phyloP scores from a whole-genome alignment of 2,888 invertebrate species.

The Acronicta aceris region DNA sequence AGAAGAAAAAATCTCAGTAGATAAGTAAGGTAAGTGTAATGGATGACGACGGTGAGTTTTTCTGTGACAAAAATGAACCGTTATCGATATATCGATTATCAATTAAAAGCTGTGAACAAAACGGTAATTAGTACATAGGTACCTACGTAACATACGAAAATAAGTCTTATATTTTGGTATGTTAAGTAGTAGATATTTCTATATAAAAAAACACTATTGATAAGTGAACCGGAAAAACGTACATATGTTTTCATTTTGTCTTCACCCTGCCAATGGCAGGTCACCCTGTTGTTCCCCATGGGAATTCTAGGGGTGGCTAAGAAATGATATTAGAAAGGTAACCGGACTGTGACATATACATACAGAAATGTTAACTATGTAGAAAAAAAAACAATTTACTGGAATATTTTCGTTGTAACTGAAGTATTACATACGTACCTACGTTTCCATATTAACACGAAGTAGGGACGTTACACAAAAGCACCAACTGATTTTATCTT shows the following conservation, averaged over 20 bases:
- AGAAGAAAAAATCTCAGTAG: too few species aligned
- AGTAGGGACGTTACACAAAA: slow-evolving; percentile 18
- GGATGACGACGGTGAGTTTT: background rate
- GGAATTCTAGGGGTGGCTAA: slow-evolving; percentile 23
- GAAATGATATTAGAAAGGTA: slow-evolving; percentile 31
- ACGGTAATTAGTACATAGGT: too few species aligned
- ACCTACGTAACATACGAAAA: too few species aligned
- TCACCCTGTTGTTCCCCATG: slow-evolving; percentile 44
- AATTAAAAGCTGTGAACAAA: too few species aligned
- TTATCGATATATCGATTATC: too few species aligned
- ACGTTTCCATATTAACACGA: background rate
- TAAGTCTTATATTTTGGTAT: too few species aligned
- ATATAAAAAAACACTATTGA: too few species aligned
- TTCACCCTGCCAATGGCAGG: slow-evolving; percentile 21
- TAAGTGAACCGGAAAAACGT: too few species aligned
- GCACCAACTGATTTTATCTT: slow-evolving; percentile 33
- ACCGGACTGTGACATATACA: slow-evolving; percentile 11
- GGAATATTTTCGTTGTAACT: too few species aligned
- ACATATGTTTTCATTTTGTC: slow-evolving; percentile 25
- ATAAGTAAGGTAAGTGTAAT: background rate
- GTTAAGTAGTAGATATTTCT: too few species aligned
- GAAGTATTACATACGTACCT: background rate
- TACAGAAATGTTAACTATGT: background rate
- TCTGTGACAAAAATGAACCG: background rate
- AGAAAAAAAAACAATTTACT: background rate